A percentile compares a stretch with the other conserved stretches of the same genome.
Evolutionary conservation across 2,888 invertebrate genomes (phyloP).

Genomic region (Digitonthophagus gazella): DNA sequence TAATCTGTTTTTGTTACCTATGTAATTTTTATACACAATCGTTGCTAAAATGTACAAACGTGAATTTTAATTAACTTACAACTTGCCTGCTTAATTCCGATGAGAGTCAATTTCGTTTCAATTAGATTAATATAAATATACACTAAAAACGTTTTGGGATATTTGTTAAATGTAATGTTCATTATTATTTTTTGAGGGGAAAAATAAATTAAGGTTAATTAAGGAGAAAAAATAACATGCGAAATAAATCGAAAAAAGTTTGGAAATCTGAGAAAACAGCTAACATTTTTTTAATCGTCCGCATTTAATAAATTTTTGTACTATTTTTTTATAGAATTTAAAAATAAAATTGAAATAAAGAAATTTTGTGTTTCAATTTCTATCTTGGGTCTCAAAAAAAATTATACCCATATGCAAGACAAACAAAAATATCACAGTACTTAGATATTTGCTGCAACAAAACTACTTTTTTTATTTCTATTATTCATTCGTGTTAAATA

Average conservation of each 20-base stretch:
- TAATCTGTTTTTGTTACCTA: neutral
- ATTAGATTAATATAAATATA: neutral
- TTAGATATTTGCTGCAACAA: neutral
- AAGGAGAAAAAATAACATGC: neutral
- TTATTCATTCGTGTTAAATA: neutral
- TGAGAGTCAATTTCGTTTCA: neutral
- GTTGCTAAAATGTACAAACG: neutral
- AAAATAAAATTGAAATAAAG: too few species aligned
- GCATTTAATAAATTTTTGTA: too few species aligned
- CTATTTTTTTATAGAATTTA: too few species aligned
- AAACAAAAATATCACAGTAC: neutral
- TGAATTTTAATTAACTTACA: neutral
- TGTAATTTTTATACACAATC: neutral
- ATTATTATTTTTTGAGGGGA: neutral
- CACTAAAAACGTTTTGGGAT: neutral
- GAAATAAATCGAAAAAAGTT: too few species aligned
- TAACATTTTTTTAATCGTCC: too few species aligned
- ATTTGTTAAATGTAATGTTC: too few species aligned
- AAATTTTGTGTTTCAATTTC: too few species aligned
- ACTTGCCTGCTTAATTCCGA: neutral
- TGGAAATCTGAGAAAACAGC: too few species aligned
- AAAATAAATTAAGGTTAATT: neutral
- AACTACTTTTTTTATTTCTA: constrained; percentile 3
- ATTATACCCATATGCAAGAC: neutral
- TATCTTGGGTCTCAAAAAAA: neutral